Conservation (phyloP, 35 echinoderm and acorn worm genomes). For the Hemicentrotus pulcherrimus region DNA sequence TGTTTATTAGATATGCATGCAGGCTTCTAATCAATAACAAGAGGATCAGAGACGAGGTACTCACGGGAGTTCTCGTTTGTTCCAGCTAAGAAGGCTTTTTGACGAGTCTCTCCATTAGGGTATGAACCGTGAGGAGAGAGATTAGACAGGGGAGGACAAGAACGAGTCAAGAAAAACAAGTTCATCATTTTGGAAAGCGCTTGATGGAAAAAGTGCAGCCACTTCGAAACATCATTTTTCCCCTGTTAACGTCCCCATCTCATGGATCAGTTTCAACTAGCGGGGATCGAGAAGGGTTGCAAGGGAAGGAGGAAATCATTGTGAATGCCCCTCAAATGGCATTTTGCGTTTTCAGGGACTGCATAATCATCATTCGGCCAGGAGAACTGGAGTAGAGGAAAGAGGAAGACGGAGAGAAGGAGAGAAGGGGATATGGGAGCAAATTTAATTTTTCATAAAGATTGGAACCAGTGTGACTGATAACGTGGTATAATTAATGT, state of each 20-base stretch:
- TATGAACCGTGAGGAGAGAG: slow-evolving; percentile 16
- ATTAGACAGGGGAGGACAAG: not conserved
- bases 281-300: not conserved
- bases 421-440: not conserved
- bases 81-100: not conserved
- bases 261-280: not conserved
- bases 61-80: not conserved
- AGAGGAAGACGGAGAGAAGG: not conserved
- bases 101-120: not conserved
- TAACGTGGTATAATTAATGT: not conserved
- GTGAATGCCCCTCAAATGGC: not conserved
- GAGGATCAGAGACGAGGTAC: not conserved
- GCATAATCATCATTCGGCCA: not conserved
- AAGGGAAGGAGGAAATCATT: not conserved
- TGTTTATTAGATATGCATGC: slow-evolving; percentile 13
- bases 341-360: not conserved
- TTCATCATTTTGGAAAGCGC: not conserved
- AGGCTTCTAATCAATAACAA: not conserved
- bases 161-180: not conserved
- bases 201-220: slow-evolving; percentile 7
- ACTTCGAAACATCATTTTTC: not conserved
- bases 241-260: not conserved
- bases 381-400: not conserved
- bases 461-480: not conserved
- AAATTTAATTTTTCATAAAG: not conserved